A percentile compares a stretch with the other conserved stretches of the same genome.
phyloP scores from a whole-genome alignment of 2,113 vertebrate genomes.

The Clarias macrocephalus region DNA sequence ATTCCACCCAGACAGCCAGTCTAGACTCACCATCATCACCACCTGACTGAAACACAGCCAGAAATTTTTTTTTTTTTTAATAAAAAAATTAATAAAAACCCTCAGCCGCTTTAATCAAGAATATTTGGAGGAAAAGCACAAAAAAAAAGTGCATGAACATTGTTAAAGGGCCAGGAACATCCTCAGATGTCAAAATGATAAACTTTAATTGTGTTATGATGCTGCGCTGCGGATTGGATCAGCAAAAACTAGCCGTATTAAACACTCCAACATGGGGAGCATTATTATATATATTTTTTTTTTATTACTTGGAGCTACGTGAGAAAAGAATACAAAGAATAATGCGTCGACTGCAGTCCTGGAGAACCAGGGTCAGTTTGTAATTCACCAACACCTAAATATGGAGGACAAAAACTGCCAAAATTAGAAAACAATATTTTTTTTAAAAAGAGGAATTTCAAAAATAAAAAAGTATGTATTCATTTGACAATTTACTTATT shows the following conservation, averaged over 20 bases:
- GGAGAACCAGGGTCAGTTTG: not conserved
- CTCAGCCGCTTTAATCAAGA: no score
- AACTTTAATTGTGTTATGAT: no score
- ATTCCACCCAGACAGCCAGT: not conserved
- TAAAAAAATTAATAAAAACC: no score
- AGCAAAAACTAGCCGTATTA: not conserved
- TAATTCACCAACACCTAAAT: no score
- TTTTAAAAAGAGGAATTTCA: no score
- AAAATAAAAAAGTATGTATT: no score
- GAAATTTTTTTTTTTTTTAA: no score
- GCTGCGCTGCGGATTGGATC: not conserved
- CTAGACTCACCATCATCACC: not conserved
- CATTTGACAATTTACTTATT: no score
- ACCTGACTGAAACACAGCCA: not conserved
- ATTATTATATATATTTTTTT: not conserved
- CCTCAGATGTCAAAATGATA: not conserved
- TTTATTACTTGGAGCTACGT: not conserved
- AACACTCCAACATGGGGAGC: not conserved
- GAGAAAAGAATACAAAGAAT: no score
- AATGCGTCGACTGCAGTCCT: not conserved
- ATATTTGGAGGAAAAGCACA: not conserved
- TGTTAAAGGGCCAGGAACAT: not conserved
- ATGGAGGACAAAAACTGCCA: no score
- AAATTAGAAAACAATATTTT: no score
- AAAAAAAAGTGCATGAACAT: not conserved